Evolutionary conservation across 2,888 invertebrate species (phyloP).

Genomic region (Hymenopus coronatus): DNA sequence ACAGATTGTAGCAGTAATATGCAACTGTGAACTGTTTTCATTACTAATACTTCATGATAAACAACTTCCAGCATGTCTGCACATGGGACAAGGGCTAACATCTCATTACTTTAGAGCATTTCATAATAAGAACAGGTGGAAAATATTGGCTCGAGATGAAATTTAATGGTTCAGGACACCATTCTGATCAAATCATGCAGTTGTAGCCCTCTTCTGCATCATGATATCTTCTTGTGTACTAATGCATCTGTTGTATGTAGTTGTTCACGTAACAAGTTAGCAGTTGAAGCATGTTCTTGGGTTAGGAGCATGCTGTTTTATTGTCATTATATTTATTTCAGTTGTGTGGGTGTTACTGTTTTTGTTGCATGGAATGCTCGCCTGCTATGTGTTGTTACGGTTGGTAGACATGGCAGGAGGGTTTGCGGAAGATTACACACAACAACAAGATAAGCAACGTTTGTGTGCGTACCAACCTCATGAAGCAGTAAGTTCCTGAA

Average conservation of each 20-base stretch:
- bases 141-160: too few species aligned
- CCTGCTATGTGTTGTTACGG: conserved; percentile 39
- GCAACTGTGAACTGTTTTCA: too few species aligned
- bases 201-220: background rate
- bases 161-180: too few species aligned
- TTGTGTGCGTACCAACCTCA: conserved; percentile 90
- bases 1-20: too few species aligned
- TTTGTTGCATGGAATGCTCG: conserved; percentile 44
- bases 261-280: background rate
- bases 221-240: background rate
- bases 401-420: conserved; percentile 85
- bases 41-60: too few species aligned
- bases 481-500: conserved; percentile 89
- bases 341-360: conserved; percentile 38
- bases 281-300: conserved; percentile 28
- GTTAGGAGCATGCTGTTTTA: conserved; percentile 36
- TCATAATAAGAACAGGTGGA: too few species aligned
- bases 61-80: too few species aligned
- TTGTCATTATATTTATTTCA: conserved; percentile 39
- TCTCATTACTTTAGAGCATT: too few species aligned
- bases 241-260: background rate
- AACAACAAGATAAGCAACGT: conserved; percentile 96
- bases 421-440: conserved; percentile 85
- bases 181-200: background rate
- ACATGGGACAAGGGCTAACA: too few species aligned